phyloP scores from a whole-genome alignment of 2,888 invertebrate genomes.

The Malacosoma neustria region DNA sequence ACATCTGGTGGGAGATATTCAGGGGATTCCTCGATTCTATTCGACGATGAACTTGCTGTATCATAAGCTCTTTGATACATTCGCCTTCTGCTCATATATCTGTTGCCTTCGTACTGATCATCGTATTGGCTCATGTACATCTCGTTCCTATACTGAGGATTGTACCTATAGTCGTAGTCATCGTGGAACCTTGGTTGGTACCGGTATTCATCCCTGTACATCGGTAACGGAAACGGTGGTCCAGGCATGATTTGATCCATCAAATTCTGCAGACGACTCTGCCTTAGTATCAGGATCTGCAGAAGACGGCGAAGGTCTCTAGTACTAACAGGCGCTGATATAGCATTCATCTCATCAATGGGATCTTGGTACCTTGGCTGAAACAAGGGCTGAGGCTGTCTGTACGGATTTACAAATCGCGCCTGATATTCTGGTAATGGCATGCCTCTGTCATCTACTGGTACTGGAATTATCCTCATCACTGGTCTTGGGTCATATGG shows the following conservation, averaged over 20 bases:
- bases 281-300: slow-evolving; percentile 78
- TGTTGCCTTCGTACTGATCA: slow-evolving; percentile 63
- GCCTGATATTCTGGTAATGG: slow-evolving; percentile 57
- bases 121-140: slow-evolving; percentile 54
- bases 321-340: slow-evolving; percentile 81
- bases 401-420: slow-evolving; percentile 49
- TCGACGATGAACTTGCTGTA: slow-evolving; percentile 49
- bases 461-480: slow-evolving; percentile 56
- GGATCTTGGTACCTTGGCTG: slow-evolving; percentile 59
- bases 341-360: slow-evolving; percentile 72
- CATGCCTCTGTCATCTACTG: slow-evolving; percentile 61
- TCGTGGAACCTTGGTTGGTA: slow-evolving; percentile 54
- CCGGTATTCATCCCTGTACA: slow-evolving; percentile 46
- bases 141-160: slow-evolving; percentile 48
- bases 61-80: slow-evolving; percentile 52
- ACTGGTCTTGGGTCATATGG: slow-evolving; percentile 52
- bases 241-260: slow-evolving; percentile 64
- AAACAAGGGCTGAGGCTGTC: slow-evolving; percentile 27
- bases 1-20: slow-evolving; percentile 81
- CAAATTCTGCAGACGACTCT: slow-evolving; percentile 74
- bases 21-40: slow-evolving; percentile 63
- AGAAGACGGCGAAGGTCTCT: slow-evolving; percentile 80
- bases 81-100: slow-evolving; percentile 56
- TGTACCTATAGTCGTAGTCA: slow-evolving; percentile 56
- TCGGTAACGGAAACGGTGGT: slow-evolving; percentile 33